Evolutionary conservation across 2,797 vertebrate species (phyloP), one percentile per base, ranked within the genome.

Genomic region (Thaleichthys pacificus): DNA sequence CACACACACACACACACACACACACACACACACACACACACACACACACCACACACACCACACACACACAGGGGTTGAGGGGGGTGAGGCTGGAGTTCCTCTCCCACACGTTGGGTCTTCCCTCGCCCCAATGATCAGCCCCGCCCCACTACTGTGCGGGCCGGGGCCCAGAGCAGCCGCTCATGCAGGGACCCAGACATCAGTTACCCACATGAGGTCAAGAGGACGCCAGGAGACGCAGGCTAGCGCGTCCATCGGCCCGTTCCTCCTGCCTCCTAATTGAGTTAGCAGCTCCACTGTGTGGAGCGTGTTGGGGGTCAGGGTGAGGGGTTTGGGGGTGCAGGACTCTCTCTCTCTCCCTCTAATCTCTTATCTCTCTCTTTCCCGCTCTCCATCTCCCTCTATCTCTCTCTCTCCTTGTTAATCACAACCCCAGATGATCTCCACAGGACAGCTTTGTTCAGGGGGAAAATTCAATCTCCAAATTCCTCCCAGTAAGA

Each of bases 401-500:
- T 24, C 22, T 24, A 83, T 84, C 77, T 82, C 82, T 82, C 83
- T 85, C 87, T 80, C 80, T 78, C 84, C 84, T 91, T 15, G 49
- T 14, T 14, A 91, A 91, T 89, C 89, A 91, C 87, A 78, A 85
- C 85, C 84, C 83, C 83, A 88, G 90, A 91, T 92, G 88, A 91
- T 91, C 88, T 89, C 89, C 82, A 90, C 88, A 84, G 84, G 88
- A 91, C 85, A 82, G 74, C 81, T 87, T 82, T 85, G 76, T 87
- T 91, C 85, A 81, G 85, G 54, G 71, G 77, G 75, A 61, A 74
- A 74, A 80, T 79, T 28, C 68, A 28, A 68, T 58, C 67, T 30
- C 42, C 57, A 86, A 85, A 87, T 84, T 84, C 77, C 73, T 71
- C 70, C 79, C 81, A 68, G 70, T 80, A 71, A 77, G 75, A 85